Percentiles rank a stretch among this genome's conserved stretches.
These are phyloP conservation scores for Liodrosophila aerea DNA, from an alignment of 2,888 invertebrate genomes.

Conservation along the genomic window DNA sequence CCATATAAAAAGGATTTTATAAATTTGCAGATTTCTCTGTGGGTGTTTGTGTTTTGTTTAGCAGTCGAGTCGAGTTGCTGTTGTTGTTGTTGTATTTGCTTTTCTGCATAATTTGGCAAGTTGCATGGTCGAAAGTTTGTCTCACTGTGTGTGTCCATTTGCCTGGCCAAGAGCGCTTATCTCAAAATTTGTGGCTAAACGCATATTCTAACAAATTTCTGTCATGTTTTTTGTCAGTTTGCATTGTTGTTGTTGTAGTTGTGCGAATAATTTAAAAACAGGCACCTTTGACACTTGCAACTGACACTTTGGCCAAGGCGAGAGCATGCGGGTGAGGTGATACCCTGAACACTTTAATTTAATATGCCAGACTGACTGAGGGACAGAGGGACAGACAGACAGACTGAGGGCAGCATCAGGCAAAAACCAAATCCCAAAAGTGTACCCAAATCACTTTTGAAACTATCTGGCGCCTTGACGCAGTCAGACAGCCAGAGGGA, in stretches of 20 bases:
- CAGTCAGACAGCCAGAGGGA: constrained; percentile 27
- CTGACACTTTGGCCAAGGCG: constrained; percentile 60
- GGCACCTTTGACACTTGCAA: constrained; percentile 78
- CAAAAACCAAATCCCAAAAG: constrained; percentile 70
- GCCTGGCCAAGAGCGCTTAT: constrained; percentile 42
- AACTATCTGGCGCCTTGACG: constrained; percentile 74
- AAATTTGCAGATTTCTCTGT: constrained; percentile 37
- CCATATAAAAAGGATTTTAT: constrained; percentile 20
- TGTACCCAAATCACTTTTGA: constrained; percentile 78
- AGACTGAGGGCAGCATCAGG: constrained; percentile 3
- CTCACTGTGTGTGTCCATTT: constrained; percentile 10
- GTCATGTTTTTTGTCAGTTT: constrained; percentile 47
- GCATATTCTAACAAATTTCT: constrained; percentile 71
- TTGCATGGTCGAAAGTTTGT: constrained; percentile 31
- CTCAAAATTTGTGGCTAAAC: constrained; percentile 64
- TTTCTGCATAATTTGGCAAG: constrained; percentile 68
- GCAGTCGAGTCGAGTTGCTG: constrained; percentile 4
- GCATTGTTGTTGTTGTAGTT: constrained; percentile 31
- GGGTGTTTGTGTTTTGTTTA: constrained; percentile 11
- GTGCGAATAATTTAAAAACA: constrained; percentile 70
- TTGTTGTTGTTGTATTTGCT: constrained; percentile 52
- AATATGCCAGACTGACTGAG: constrained; percentile 55
- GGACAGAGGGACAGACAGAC: not conserved
- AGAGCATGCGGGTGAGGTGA: constrained; percentile 46
- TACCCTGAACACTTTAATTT: constrained; percentile 70